phyloP scores from a whole-genome alignment of 2,113 vertebrate species.

The Onychorhynchus coronatus region DNA sequence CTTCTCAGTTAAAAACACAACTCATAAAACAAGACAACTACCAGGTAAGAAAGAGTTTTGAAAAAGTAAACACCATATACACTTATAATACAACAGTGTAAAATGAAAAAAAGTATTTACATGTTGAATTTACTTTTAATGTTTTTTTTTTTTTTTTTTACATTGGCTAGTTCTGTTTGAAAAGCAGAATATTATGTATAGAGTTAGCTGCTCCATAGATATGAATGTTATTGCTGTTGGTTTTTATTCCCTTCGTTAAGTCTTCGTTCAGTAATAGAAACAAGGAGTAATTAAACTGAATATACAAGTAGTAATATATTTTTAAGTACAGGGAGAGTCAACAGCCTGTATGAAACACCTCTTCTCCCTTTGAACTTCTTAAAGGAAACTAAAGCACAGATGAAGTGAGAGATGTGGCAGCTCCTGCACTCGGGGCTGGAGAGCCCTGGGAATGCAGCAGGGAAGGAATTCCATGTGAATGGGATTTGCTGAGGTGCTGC shows the following conservation, averaged over 20 bases:
- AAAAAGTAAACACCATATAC: slow-evolving; percentile 89
- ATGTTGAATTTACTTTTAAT: slow-evolving; percentile 77
- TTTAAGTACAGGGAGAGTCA: slow-evolving; percentile 71
- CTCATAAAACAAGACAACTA: slow-evolving; percentile 82
- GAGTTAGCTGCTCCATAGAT: slow-evolving; percentile 77
- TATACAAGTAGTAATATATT: slow-evolving; percentile 62
- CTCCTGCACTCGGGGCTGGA: background rate
- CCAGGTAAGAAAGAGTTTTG: slow-evolving; percentile 82
- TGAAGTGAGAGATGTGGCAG: background rate
- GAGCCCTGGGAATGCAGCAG: background rate
- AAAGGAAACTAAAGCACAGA: slow-evolving; percentile 68
- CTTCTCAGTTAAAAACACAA: slow-evolving; percentile 80
- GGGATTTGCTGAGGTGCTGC: background rate
- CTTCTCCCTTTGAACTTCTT: slow-evolving; percentile 68
- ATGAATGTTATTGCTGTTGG: slow-evolving; percentile 92
- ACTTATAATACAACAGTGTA: slow-evolving; percentile 87
- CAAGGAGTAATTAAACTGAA: slow-evolving; percentile 71
- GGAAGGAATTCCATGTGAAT: background rate
- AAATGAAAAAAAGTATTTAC: slow-evolving; percentile 88
- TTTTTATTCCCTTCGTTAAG: slow-evolving; percentile 74
- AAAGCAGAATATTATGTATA: slow-evolving; percentile 69
- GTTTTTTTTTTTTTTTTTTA: slow-evolving; percentile 79
- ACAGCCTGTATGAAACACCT: slow-evolving; percentile 70
- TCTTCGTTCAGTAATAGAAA: slow-evolving; percentile 78
- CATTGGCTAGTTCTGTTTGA: slow-evolving; percentile 81